Base-by-base conservation (phyloP, 2,888 invertebrate genomes). In the Drosophila sordidapex region DNA sequence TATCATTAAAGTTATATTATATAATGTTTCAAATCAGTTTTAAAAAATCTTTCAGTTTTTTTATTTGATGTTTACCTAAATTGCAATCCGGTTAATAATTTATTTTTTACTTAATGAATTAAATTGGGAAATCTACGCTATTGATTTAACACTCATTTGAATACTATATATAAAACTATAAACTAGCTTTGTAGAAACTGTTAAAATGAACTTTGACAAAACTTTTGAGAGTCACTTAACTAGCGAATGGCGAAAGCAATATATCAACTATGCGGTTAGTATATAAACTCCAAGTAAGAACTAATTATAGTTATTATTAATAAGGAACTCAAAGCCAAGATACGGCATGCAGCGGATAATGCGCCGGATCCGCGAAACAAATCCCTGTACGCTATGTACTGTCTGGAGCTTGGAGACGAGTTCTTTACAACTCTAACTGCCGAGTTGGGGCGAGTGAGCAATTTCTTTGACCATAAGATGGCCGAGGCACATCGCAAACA, bases 221-320 rank as follows among this genome's bases (percentile, higher is more conserved):
- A 99, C 98, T 94, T 94, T 99, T 70, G 95, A 97, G 70, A 98
- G 98, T 56, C 99, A 99, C 92, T 98, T 99, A 87, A 99, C 99
- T 72, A 98, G 98, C 10, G 99, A 99, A 94, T 99, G 99, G 99
- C 95, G 99, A 71, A 98, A 98, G 93, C 99, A 99, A 93, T 99
- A 96, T 91, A 97, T 97, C 76, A 96, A 96, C 88, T 97, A 97
- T 93, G 96, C 96, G 95, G 97, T 88, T 3, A 70, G 77, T 78
- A n/a, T 2, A 6, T 25, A 8, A 25, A 5, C 5, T 11, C 10
- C 10, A n/a, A 40, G 1, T 46, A 21, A 7, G 13, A 21, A 21
- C 4, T 0, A 21, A 2, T 11, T n/a, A 5, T n/a, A 21, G 4
- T 46, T 46, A 46, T 1, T 3, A 10, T 21, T 13, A 21, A 43